phyloP scores from a whole-genome alignment of 2,797 vertebrate genomes.

The Macropodus opercularis region DNA sequence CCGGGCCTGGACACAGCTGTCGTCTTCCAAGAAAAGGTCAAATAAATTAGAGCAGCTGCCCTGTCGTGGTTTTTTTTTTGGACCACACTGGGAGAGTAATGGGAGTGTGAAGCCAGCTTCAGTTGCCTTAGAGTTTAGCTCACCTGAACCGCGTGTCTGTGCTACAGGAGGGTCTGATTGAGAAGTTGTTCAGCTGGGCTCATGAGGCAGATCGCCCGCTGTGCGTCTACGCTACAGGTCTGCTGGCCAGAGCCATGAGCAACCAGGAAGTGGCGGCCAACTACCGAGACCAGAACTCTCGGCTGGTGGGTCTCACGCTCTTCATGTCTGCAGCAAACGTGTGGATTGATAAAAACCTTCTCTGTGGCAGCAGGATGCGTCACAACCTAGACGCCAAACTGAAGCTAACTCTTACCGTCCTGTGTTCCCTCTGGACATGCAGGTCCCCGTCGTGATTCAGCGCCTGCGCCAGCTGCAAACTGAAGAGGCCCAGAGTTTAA shows the following conservation, averaged over 20 bases:
- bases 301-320: constrained; percentile 82
- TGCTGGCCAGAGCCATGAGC: constrained; percentile 94
- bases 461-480: constrained; percentile 87
- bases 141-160: constrained; percentile 12
- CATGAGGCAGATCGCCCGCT: constrained; percentile 89
- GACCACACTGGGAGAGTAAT: too few species aligned
- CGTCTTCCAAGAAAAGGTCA: constrained; percentile 96
- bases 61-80: too few species aligned
- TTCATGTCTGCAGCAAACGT: too few species aligned
- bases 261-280: constrained; percentile 94
- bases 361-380: too few species aligned
- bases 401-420: too few species aligned
- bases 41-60: too few species aligned
- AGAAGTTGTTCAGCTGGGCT: constrained; percentile 92
- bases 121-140: too few species aligned
- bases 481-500: constrained; percentile 77
- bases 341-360: too few species aligned
- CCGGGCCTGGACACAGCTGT: constrained; percentile 93
- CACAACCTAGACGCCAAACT: too few species aligned
- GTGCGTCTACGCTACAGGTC: constrained; percentile 88
- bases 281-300: constrained; percentile 91
- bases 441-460: constrained; percentile 92
- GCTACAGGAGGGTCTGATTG: constrained; percentile 92
- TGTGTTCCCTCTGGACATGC: background rate
- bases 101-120: too few species aligned